These are phyloP conservation scores for Elmis aenea DNA, from an alignment of 2,888 invertebrate species.

Conservation along the genomic window DNA sequence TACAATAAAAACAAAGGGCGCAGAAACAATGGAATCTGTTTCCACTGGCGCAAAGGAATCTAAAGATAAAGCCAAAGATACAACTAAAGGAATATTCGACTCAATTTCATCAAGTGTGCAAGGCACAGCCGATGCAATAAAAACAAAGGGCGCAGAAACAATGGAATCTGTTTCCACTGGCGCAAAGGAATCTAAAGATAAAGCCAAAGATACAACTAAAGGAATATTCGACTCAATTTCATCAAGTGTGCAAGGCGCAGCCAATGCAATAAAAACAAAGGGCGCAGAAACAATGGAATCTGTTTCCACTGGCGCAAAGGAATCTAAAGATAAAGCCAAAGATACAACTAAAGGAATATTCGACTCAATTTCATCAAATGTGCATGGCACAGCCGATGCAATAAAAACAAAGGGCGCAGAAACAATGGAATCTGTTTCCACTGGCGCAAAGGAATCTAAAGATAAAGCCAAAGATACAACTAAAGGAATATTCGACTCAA, in stretches of 20 bases:
- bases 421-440: background rate
- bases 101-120: too few relatives aligned
- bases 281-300: slow-evolving; percentile 3
- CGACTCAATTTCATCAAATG: too few relatives aligned
- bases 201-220: slow-evolving; percentile 2
- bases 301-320: slow-evolving; percentile 1
- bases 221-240: too few relatives aligned
- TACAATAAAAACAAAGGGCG: slow-evolving; percentile 21
- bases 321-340: background rate
- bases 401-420: background rate
- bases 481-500: too few relatives aligned
- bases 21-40: slow-evolving; percentile 27
- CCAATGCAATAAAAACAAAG: slow-evolving; percentile 5
- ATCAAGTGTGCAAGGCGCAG: slow-evolving; percentile 1
- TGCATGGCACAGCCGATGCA: too few relatives aligned
- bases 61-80: slow-evolving; percentile 16
- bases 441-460: background rate
- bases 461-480: background rate
- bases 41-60: slow-evolving; percentile 30
- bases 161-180: slow-evolving; percentile 15
- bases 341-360: too few relatives aligned
- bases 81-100: slow-evolving; percentile 29
- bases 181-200: slow-evolving; percentile 7
- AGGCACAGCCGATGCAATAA: slow-evolving; percentile 30
- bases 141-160: slow-evolving; percentile 22